Evolutionary conservation across 2,113 vertebrate genomes (phyloP).

Genomic region (Channa maculata): DNA sequence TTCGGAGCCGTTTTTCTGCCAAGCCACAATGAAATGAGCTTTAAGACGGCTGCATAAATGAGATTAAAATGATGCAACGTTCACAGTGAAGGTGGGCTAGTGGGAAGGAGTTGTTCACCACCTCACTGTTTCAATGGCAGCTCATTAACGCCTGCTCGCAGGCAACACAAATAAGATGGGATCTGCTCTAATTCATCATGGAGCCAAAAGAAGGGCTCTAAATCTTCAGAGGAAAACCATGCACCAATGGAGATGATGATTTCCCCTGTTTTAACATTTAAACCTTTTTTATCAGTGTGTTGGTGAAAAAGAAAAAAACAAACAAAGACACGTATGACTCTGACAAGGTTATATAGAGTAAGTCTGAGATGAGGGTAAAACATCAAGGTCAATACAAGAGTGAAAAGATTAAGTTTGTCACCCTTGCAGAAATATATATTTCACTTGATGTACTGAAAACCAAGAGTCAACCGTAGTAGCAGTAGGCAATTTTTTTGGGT

Average conservation of each 20-base stretch:
- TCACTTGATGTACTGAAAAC: no score
- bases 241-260: constrained; percentile 6
- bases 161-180: constrained; percentile 9
- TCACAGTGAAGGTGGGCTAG: constrained; percentile 21
- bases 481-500: no score
- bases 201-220: constrained; percentile 7
- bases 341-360: constrained; percentile 6
- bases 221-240: background rate
- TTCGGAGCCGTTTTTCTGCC: background rate
- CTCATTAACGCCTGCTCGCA: constrained; percentile 37
- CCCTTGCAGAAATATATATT: background rate
- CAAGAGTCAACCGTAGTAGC: no score
- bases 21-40: constrained; percentile 13
- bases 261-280: background rate
- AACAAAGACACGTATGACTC: constrained; percentile 15
- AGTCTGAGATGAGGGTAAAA: constrained; percentile 36
- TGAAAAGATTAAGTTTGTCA: constrained; percentile 11
- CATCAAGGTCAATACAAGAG: constrained; percentile 7
- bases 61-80: constrained; percentile 26
- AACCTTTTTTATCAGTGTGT: background rate
- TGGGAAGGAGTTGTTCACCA: background rate
- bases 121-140: constrained; percentile 8
- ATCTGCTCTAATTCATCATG: background rate
- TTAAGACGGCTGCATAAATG: background rate
- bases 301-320: background rate